Evolutionary conservation across 2,888 invertebrate species (phyloP).

Genomic region (Drosophila algonquin): DNA sequence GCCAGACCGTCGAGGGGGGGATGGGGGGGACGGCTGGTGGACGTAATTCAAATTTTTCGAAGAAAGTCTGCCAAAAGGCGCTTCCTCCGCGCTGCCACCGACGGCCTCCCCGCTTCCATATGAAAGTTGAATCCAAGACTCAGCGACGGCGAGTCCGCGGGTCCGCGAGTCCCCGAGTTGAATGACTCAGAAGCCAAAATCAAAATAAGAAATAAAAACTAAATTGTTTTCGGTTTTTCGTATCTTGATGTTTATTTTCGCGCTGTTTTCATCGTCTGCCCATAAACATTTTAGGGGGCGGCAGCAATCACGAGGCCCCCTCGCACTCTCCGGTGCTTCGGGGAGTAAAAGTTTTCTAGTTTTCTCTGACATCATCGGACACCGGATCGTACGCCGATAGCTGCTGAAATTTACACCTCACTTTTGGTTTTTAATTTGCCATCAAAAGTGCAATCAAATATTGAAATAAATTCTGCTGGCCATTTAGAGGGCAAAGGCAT

Average conservation of each 20-base stretch:
- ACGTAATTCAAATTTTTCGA: conserved; percentile 62
- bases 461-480: not conserved
- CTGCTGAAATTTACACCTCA: conserved; percentile 52
- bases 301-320: conserved; percentile 6
- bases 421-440: conserved; percentile 55
- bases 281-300: conserved; percentile 51
- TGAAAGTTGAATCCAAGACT: conserved; percentile 57
- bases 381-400: not conserved
- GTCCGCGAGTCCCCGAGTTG: conserved; percentile 45
- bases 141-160: not conserved
- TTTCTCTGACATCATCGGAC: conserved; percentile 28
- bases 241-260: conserved; percentile 7
- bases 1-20: conserved; percentile 1
- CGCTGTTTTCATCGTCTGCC: conserved; percentile 24
- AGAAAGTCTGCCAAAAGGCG: conserved; percentile 56
- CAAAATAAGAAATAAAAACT: conserved; percentile 56
- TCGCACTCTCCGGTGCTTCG: not conserved
- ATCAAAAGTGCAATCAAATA: conserved; percentile 48
- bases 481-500: not conserved
- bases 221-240: conserved; percentile 35
- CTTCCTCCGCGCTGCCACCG: not conserved
- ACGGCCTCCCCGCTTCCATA: conserved; percentile 24
- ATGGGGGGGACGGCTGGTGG: not conserved
- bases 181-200: conserved; percentile 75
- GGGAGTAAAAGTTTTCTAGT: conserved; percentile 37